A percentile compares a stretch with the other conserved stretches of the same genome.
Evolutionary conservation across 2,888 invertebrate genomes (phyloP).

Genomic region (Kryphioiulus occultus): DNA sequence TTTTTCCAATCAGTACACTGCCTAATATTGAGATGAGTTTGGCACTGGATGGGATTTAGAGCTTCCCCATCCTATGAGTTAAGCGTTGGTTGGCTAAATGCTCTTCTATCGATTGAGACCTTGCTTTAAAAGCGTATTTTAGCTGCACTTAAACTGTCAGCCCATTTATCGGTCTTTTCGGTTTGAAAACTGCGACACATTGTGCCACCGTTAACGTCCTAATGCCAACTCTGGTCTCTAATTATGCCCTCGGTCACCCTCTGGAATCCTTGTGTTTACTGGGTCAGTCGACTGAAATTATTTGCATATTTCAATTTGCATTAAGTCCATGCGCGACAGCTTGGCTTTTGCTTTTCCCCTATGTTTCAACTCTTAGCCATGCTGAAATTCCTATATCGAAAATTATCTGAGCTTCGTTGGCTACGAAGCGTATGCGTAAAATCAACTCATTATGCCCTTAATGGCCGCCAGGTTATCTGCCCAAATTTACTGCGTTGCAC

Average conservation of each 20-base stretch:
- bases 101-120: background rate
- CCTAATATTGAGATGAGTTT: slow-evolving; percentile 9
- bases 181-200: background rate
- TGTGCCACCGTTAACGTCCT: background rate
- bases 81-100: background rate
- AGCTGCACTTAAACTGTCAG: slow-evolving; percentile 16
- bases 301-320: slow-evolving; percentile 13
- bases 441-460: background rate
- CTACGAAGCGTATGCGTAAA: background rate
- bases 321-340: background rate
- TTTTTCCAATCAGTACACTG: background rate
- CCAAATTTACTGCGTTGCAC: background rate
- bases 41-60: background rate
- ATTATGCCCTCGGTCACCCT: background rate
- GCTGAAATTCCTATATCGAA: background rate
- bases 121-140: slow-evolving; percentile 24
- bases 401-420: background rate
- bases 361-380: background rate
- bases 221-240: background rate
- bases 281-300: slow-evolving; percentile 19
- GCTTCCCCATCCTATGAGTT: background rate
- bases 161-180: slow-evolving; percentile 13
- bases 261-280: background rate
- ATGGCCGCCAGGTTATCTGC: background rate
- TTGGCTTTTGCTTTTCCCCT: background rate